phyloP scores from a whole-genome alignment of 2,888 invertebrate species.

The Dicyrtomina minuta region DNA sequence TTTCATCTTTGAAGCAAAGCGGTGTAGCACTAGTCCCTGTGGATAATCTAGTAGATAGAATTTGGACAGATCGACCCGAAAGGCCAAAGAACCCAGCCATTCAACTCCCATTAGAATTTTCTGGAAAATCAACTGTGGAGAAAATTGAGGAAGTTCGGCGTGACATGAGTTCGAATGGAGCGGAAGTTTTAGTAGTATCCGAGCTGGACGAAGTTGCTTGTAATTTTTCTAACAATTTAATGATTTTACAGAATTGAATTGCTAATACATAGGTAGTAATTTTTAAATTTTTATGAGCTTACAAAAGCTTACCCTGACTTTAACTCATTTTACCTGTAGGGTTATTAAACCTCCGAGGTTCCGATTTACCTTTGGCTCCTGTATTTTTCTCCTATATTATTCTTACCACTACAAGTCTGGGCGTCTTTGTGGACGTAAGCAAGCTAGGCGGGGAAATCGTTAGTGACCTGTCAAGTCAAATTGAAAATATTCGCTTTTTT shows the following conservation, averaged over 20 bases:
- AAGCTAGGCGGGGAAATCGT: not conserved
- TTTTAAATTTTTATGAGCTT: not conserved
- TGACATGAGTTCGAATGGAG: conserved; percentile 68
- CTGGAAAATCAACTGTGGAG: conserved; percentile 50
- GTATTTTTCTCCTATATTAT: conserved; percentile 73
- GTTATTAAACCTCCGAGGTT: conserved; percentile 81
- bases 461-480: not conserved
- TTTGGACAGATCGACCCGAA: conserved; percentile 60
- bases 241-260: not conserved
- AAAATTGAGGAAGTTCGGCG: conserved; percentile 68
- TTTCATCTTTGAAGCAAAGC: conserved; percentile 63
- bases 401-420: conserved; percentile 31
- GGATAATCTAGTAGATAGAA: conserved; percentile 71
- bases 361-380: conserved; percentile 84
- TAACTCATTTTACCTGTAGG: conserved; percentile 59
- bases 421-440: conserved; percentile 33
- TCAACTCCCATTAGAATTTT: conserved; percentile 11
- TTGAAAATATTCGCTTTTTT: conserved; percentile 2
- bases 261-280: not conserved
- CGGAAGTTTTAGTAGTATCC: conserved; percentile 67
- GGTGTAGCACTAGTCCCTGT: conserved; percentile 68
- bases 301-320: not conserved
- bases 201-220: conserved; percentile 85
- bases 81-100: conserved; percentile 9
- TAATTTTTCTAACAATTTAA: conserved; percentile 55